A percentile compares a stretch with the other conserved stretches of the same genome.
Evolutionary conservation across 1,140 invertebrate genomes (phyloP).

Genomic region (Zaprionus tsacasi): DNA sequence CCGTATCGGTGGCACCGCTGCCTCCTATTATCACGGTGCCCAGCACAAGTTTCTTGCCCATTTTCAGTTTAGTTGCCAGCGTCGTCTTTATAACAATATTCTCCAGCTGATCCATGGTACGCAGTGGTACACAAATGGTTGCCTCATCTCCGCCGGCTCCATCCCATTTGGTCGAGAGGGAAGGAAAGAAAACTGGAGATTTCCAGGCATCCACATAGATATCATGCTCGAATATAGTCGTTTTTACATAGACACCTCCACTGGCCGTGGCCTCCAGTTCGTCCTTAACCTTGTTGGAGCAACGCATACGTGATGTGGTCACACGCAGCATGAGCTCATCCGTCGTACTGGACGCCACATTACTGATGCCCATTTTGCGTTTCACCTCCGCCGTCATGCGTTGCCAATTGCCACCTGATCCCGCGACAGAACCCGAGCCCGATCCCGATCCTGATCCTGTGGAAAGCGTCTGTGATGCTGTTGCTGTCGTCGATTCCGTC

Average conservation of each 20-base stretch:
- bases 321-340: constrained; percentile 59
- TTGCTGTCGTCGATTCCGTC: not conserved
- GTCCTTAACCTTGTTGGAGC: constrained; percentile 82
- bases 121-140: constrained; percentile 66
- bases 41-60: constrained; percentile 86
- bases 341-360: constrained; percentile 39
- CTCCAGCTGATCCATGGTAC: constrained; percentile 62
- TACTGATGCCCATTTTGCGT: constrained; percentile 77
- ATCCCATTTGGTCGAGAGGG: constrained; percentile 87
- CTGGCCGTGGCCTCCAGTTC: constrained; percentile 74
- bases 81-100: constrained; percentile 68
- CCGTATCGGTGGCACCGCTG: constrained; percentile 45
- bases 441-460: not conserved
- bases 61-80: constrained; percentile 75
- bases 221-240: constrained; percentile 88
- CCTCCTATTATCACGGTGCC: constrained; percentile 68
- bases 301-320: constrained; percentile 77
- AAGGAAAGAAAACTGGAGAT: constrained; percentile 89
- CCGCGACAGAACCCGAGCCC: constrained; percentile 9
- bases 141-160: constrained; percentile 82
- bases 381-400: constrained; percentile 72
- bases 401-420: constrained; percentile 63
- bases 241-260: constrained; percentile 89
- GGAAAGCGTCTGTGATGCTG: not conserved
- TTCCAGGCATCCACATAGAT: constrained; percentile 91